Percentiles rank a stretch among this genome's conserved stretches.
These are phyloP conservation scores for Ormyrus thymus DNA, from an alignment of 2,888 invertebrate species.

Conservation along the genomic window DNA sequence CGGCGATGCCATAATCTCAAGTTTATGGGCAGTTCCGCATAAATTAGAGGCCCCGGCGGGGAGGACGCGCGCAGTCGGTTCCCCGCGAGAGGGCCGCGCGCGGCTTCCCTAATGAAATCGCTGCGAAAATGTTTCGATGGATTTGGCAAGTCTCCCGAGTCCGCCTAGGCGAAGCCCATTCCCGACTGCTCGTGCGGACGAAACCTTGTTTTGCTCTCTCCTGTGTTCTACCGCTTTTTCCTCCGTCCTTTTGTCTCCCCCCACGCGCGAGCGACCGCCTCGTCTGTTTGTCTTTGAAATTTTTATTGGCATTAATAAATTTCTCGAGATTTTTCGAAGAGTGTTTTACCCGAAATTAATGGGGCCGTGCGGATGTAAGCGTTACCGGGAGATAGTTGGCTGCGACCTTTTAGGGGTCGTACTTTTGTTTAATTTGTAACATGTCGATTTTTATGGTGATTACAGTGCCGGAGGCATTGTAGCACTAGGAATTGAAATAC, in stretches of 20 bases:
- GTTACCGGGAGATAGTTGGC: background rate
- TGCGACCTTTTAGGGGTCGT: background rate
- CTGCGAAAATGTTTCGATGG: constrained; percentile 51
- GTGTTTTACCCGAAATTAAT: constrained; percentile 11
- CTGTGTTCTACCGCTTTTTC: constrained; percentile 4
- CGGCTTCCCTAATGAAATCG: constrained; percentile 52
- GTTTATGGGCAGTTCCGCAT: constrained; percentile 52
- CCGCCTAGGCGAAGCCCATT: constrained; percentile 1
- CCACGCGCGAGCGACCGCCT: background rate
- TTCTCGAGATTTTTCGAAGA: constrained; percentile 13
- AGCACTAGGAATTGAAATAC: no score
- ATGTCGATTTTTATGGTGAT: background rate
- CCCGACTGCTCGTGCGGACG: constrained; percentile 22
- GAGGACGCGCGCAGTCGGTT: background rate
- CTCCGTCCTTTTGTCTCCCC: background rate
- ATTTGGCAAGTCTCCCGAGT: constrained; percentile 52
- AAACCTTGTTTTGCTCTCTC: constrained; percentile 28
- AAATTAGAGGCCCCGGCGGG: constrained; percentile 31
- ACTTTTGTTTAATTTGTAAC: constrained; percentile 4
- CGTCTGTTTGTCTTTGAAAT: constrained; percentile 43
- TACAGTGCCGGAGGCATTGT: no score
- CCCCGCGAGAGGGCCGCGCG: background rate
- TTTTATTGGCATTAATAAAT: constrained; percentile 45
- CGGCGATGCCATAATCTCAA: constrained; percentile 48
- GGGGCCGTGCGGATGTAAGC: background rate